These are phyloP conservation scores for Eumacrocentrus americanus DNA, from an alignment of 2,888 invertebrate genomes.

Conservation along the genomic window DNA sequence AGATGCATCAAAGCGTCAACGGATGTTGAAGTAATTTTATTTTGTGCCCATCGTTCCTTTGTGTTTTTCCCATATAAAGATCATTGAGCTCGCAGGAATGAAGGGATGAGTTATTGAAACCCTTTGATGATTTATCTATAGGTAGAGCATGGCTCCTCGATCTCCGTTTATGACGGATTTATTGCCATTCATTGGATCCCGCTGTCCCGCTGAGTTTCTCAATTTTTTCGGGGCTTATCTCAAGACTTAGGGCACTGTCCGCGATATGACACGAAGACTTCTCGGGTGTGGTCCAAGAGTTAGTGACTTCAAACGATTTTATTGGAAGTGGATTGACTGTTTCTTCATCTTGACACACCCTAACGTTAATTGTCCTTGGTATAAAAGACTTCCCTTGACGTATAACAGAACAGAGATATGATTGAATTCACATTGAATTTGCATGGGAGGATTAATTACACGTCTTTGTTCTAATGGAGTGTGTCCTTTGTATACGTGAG, in stretches of 20 bases:
- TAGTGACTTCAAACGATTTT: background rate
- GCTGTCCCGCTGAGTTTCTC: slow-evolving; percentile 7
- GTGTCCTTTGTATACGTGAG: slow-evolving; percentile 15
- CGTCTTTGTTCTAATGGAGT: slow-evolving; percentile 13
- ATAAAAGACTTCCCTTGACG: background rate
- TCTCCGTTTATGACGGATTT: background rate
- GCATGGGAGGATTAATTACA: slow-evolving; percentile 10
- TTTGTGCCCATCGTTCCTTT: background rate
- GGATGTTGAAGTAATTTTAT: slow-evolving; percentile 4
- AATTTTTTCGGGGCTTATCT: slow-evolving; percentile 13
- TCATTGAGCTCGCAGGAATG: no score
- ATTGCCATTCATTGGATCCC: background rate
- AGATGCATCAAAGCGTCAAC: slow-evolving; percentile 2
- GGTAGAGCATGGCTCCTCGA: background rate
- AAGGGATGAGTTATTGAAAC: no score
- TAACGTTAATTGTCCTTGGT: slow-evolving; percentile 10
- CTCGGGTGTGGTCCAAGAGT: background rate
- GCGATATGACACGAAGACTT: background rate
- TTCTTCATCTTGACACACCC: background rate
- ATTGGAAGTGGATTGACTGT: background rate
- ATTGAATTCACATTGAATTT: slow-evolving; percentile 9
- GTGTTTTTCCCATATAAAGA: background rate
- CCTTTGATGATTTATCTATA: background rate
- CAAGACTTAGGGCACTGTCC: background rate
- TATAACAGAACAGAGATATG: background rate